These are phyloP conservation scores for Akabosia matsudoensis DNA, from an alignment of 1,140 invertebrate species.

Conservation along the genomic window DNA sequence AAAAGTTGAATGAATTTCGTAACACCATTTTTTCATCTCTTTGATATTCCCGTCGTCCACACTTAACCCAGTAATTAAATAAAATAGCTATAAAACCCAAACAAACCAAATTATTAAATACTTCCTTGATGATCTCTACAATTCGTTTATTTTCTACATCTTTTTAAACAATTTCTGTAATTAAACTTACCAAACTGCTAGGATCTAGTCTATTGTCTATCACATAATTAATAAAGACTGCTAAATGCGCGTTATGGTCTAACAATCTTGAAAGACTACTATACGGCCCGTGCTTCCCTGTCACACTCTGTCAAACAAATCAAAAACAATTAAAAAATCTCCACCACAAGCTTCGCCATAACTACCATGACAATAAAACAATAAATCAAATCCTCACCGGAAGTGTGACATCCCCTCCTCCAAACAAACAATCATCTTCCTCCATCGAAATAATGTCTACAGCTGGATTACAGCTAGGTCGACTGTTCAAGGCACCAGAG, in stretches of 20 bases:
- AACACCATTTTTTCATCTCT: slow-evolving; percentile 93
- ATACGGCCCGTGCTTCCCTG: slow-evolving; percentile 76
- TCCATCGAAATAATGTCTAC: slow-evolving; percentile 83
- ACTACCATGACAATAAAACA: neutral
- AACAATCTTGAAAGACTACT: slow-evolving; percentile 68
- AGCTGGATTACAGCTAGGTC: slow-evolving; percentile 16
- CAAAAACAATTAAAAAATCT: slow-evolving; percentile 43
- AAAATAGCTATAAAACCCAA: slow-evolving; percentile 73
- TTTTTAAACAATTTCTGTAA: neutral
- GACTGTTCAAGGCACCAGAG: slow-evolving; percentile 18
- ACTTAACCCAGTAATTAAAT: slow-evolving; percentile 73
- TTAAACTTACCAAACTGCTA: slow-evolving; percentile 63
- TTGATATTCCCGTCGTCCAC: slow-evolving; percentile 80
- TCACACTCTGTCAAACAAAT: slow-evolving; percentile 59
- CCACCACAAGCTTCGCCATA: neutral
- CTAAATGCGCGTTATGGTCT: slow-evolving; percentile 74
- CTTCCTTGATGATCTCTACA: slow-evolving; percentile 26
- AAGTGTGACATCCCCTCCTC: neutral
- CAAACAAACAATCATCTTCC: slow-evolving; percentile 68
- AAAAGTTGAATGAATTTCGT: slow-evolving; percentile 96
- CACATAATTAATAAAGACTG: slow-evolving; percentile 85
- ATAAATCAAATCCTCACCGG: neutral
- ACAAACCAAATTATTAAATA: slow-evolving; percentile 43
- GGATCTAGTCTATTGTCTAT: slow-evolving; percentile 76
- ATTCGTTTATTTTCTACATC: too few relatives aligned